Evolutionary conservation across 2,797 vertebrate genomes (phyloP), one percentile per base, ranked within the genome.

Genomic region (Sus cebifrons): DNA sequence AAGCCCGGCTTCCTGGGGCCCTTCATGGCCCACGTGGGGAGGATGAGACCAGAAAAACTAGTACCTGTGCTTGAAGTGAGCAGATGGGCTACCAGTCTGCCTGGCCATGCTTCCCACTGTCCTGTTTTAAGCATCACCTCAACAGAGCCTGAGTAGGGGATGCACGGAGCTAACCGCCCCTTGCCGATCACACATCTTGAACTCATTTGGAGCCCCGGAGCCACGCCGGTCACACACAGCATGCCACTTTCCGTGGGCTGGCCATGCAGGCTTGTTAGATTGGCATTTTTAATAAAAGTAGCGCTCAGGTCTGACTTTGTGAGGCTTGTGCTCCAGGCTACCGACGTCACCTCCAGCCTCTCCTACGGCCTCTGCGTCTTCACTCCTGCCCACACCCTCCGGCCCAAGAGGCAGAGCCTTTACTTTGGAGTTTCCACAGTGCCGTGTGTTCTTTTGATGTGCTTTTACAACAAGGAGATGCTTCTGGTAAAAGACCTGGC

Each of bases 201-300:
- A 98, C 96, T 98, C 97, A 98, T 98, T 98, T 98, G 97, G 97
- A 97, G 97, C 97, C 97, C 97, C 86, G 98, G 97, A 98, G 96
- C 97, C 2, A 95, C 97, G 96, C 98, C 94, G 96, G 98, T 98
- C 98, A 97, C 98, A 98, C 97, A 96, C 98, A 98, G 98, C 98
- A 98, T 70, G 95, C 98, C 97, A 98, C 97, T 98, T 98, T 98
- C 98, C 98, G 96, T 96, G 98, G 97, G 97, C 97, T 82, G 94
- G 98, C 98, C 97, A 97, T 91, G 94, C 98, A 98, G 98, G 96
- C 98, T 98, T 78, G 86, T 98, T 98, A 98, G 98, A 97, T 97
- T 98, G 98, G 98, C 97, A 98, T 98, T 98, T 98, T 98, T 98
- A 98, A 98, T 98, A 98, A 98, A 98, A 96, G 97, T 94, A 94